Base-by-base conservation (phyloP, 2,888 invertebrate genomes). In the Athalia cordata region DNA sequence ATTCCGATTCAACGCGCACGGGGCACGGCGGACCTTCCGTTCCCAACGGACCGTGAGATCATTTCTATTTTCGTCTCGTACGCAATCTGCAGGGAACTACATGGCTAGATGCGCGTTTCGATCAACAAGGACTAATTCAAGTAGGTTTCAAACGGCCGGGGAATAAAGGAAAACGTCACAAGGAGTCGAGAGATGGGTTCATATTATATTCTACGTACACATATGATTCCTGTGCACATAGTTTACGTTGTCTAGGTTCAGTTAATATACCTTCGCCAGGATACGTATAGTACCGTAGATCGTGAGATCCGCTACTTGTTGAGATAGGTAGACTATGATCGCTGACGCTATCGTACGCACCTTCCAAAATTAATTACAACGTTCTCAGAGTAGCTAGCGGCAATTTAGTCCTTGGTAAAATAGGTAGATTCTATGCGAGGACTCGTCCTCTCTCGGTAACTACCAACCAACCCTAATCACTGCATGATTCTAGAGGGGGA, bases 31-130 rank as follows among this genome's bases (percentile, higher is more conserved):
- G 64, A 75, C 50, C 62, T 62, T 61, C 43, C 50, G 49, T 75
- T 50, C 75, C 64, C 64, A 45, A 75, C 45, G 49, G 75, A 75
- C 62, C 59, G 72, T 72, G 59, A 64, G 50, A 72, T 75, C 49
- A 75, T 75, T 50, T 75, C 75, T 62, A 75, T 75, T 75, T 64
- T 62, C 75, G 62, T 75, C 64, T 52, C 49, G 62, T 75, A 62
- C 29, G 75, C 75, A 75, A 75, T 75, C 75, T 75, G 49, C 75
- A 75, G n/a, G 62, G 29, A 4, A 50, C 74, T 62, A 49, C 29
- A 29, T 29, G 2, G 29, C 29, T 62, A 15, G 61, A 74, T 8
- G 49, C 49, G 52, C 61, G 62, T 74, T 74, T 72, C 72, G 72
- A 72, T 72, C 72, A 72, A 72, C 72, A 61, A 68, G 55, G 55